Evolutionary conservation across 2,888 invertebrate genomes (phyloP).

Genomic region (Agrotis segetum): DNA sequence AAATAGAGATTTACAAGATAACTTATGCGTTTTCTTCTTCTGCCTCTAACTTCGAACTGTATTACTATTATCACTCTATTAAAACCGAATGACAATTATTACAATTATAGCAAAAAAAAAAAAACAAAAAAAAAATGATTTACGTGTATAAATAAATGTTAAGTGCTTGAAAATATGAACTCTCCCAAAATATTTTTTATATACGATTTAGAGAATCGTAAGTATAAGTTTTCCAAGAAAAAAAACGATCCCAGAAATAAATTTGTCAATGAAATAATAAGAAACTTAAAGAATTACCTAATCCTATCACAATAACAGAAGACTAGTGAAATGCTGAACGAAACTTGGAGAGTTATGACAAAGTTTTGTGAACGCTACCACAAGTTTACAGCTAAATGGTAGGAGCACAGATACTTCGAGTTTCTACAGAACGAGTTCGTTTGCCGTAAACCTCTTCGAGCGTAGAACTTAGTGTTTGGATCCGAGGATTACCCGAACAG

Average conservation of each 20-base stretch:
- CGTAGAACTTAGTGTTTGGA: conserved; percentile 47
- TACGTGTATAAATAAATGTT: too few species aligned
- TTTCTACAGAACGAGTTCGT: conserved; percentile 36
- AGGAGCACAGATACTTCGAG: conserved; percentile 32
- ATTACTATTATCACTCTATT: too few species aligned
- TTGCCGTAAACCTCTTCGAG: conserved; percentile 56
- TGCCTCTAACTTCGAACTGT: background rate
- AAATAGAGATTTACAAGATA: background rate
- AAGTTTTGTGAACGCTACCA: conserved; percentile 30
- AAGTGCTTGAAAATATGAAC: background rate
- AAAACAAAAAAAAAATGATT: background rate
- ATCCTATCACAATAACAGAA: background rate
- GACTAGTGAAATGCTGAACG: conserved; percentile 10
- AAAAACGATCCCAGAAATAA: background rate
- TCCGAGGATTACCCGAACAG: conserved; percentile 57
- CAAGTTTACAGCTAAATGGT: conserved; percentile 33
- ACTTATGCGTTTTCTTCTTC: background rate
- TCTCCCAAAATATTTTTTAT: background rate
- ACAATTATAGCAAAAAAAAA: too few species aligned
- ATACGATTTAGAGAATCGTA: too few species aligned
- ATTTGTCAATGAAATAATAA: background rate
- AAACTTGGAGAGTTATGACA: conserved; percentile 16
- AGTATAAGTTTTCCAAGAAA: too few species aligned
- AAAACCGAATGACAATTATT: background rate
- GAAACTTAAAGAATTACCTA: background rate